phyloP scores from a whole-genome alignment of 2,113 vertebrate genomes.

The Parus major region DNA sequence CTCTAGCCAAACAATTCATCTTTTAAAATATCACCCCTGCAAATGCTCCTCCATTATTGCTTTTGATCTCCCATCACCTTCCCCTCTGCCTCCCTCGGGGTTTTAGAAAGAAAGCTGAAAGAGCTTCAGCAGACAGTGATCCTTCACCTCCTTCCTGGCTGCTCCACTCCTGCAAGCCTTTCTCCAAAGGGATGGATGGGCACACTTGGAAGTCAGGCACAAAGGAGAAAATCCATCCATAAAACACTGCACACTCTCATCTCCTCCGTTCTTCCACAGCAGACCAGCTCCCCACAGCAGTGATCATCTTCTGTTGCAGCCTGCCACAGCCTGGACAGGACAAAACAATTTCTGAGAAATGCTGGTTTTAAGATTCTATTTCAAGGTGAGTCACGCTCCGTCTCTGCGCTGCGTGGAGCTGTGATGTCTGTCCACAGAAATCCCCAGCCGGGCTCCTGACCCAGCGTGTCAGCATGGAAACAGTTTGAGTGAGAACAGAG shows the following conservation, averaged over 20 bases:
- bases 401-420: not conserved
- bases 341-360: not conserved
- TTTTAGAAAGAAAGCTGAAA: constrained; percentile 6
- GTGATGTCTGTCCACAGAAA: constrained; percentile 14
- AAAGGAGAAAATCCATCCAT: not conserved
- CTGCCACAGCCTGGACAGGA: not conserved
- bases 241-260: not conserved
- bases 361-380: not conserved
- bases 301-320: not conserved
- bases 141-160: constrained; percentile 22
- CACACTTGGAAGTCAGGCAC: not conserved
- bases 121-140: constrained; percentile 3
- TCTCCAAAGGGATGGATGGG: not conserved
- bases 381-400: not conserved
- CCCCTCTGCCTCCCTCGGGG: not conserved
- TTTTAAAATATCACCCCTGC: not conserved
- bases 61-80: constrained; percentile 28
- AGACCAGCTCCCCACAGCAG: not conserved
- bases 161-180: not conserved
- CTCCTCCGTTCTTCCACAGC: not conserved
- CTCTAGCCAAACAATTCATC: not conserved
- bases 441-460: not conserved
- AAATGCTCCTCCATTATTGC: constrained; percentile 5
- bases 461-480: not conserved
- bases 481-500: not conserved